Evolutionary conservation across 1,140 invertebrate genomes (phyloP).

Genomic region (Zophobas morio): DNA sequence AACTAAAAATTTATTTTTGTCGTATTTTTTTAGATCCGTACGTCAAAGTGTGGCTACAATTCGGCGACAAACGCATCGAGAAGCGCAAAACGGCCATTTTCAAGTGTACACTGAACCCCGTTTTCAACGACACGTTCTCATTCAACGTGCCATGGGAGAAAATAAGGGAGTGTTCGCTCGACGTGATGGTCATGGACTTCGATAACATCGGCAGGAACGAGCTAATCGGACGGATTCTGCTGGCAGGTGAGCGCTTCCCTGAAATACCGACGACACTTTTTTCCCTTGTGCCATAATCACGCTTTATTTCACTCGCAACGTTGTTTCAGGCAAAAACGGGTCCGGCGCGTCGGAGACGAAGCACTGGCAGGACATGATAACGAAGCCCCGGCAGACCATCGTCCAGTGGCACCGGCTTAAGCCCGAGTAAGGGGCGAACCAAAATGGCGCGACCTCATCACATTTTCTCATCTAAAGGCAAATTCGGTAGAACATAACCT

Average conservation of each 20-base stretch:
- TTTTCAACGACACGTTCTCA: conserved; percentile 94
- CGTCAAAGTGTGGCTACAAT: conserved; percentile 96
- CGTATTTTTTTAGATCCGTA: conserved; percentile 86
- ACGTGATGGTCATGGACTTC: conserved; percentile 96
- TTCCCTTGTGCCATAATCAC: neutral
- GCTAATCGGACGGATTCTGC: conserved; percentile 89
- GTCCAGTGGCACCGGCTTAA: conserved; percentile 93
- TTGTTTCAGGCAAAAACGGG: conserved; percentile 87
- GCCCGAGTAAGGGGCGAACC: conserved; percentile 77
- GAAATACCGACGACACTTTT: no score
- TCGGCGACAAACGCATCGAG: conserved; percentile 93
- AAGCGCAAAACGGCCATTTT: conserved; percentile 97
- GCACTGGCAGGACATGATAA: conserved; percentile 97
- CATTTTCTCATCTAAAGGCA: neutral
- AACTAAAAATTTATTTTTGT: conserved; percentile 5
- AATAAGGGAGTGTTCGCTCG: conserved; percentile 91
- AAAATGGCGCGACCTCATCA: conserved; percentile 41
- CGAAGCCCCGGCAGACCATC: conserved; percentile 92
- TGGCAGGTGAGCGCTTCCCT: conserved; percentile 76
- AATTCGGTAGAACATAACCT: no score
- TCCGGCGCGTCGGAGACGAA: conserved; percentile 93
- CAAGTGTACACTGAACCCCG: conserved; percentile 91
- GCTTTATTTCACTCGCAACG: neutral
- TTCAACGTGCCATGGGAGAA: conserved; percentile 97
- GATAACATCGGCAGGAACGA: conserved; percentile 95